Conservation (phyloP, 2,113 vertebrate species). For the Xerus inauris region DNA sequence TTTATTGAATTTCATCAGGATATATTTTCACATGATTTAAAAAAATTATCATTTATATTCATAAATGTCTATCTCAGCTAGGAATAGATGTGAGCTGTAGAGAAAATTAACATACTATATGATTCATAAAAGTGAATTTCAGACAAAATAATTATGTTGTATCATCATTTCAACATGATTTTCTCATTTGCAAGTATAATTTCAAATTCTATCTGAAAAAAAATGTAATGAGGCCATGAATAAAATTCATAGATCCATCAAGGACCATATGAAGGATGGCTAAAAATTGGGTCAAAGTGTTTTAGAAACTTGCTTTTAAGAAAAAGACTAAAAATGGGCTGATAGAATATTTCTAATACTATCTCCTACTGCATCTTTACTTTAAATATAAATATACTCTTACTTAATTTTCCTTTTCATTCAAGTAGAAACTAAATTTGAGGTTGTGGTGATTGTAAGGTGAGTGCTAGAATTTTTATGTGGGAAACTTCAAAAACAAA, state of each 20-base stretch:
- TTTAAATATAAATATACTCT: background rate
- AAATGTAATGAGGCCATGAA: background rate
- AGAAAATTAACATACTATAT: background rate
- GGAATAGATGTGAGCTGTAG: background rate
- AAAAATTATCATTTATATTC: background rate
- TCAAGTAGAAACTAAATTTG: background rate
- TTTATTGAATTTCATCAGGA: background rate
- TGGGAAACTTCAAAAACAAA: background rate
- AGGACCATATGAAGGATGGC: background rate
- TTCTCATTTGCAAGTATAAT: background rate
- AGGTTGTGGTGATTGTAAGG: background rate
- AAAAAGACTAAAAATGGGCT: background rate
- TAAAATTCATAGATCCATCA: background rate
- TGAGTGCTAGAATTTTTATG: background rate
- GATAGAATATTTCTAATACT: background rate
- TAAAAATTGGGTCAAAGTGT: background rate
- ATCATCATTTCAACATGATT: background rate
- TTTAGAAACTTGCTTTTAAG: background rate
- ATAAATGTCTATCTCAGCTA: background rate
- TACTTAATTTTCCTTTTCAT: background rate
- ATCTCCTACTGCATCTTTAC: background rate
- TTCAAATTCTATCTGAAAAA: background rate
- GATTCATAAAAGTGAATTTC: background rate
- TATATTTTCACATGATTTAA: background rate
- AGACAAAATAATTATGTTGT: background rate